Evolutionary conservation across 2,797 vertebrate species (phyloP).

Genomic region (Buceros bicornis): DNA sequence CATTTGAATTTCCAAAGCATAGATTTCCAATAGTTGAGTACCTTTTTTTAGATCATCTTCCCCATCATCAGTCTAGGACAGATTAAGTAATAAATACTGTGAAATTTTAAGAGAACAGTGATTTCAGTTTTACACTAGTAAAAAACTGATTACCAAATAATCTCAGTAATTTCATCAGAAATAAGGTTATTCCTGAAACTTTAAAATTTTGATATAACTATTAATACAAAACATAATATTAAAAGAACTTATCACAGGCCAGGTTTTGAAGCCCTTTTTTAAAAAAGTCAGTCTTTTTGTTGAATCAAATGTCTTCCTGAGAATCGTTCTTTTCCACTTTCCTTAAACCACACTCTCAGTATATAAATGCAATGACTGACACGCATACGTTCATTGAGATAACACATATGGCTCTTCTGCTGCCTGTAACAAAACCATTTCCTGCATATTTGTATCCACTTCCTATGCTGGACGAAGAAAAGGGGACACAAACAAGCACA

Average conservation of each 20-base stretch:
- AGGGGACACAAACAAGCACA: not conserved
- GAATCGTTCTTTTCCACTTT: not conserved
- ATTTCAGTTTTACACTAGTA: conserved; percentile 32
- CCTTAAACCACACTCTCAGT: not conserved
- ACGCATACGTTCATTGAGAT: not conserved
- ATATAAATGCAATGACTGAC: not conserved
- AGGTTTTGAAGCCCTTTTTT: not conserved
- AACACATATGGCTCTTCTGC: not conserved
- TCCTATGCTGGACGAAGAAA: not conserved
- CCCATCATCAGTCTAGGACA: conserved; percentile 94
- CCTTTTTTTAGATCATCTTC: conserved; percentile 99
- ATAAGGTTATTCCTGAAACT: not conserved
- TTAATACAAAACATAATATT: not conserved
- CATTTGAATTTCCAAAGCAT: conserved; percentile 99
- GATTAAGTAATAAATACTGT: conserved; percentile 62
- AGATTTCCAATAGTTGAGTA: conserved; percentile 98
- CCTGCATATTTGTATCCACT: not conserved
- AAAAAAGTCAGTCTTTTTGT: not conserved
- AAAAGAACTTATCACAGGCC: not conserved
- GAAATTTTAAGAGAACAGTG: conserved; percentile 53
- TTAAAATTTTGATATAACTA: not conserved
- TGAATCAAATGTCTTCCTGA: not conserved
- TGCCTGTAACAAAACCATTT: not conserved
- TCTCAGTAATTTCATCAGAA: not conserved
- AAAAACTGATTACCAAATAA: not conserved